Base-by-base conservation (phyloP, 2,797 vertebrate species). In the Cercopithecus petaurista region DNA sequence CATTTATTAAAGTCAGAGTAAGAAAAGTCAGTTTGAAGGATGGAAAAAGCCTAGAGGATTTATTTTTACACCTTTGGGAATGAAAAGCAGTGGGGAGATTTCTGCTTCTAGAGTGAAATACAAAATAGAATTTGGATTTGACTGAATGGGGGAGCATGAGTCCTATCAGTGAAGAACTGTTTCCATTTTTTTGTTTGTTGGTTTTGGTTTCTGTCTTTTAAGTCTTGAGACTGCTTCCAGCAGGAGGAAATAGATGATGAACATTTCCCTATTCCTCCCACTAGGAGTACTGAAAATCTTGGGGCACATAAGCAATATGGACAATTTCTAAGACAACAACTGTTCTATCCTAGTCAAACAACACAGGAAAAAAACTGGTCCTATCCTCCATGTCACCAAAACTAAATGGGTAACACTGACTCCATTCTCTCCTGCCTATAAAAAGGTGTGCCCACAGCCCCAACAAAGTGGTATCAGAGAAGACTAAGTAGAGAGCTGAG, bases 1-100 rank as follows among this genome's bases (percentile, higher is more conserved):
- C 72, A 93, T 97, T 97, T 98, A 97, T 97, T 97, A 97, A 94
- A 95, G 91, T 88, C 94, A 95, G 52, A 57, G 84, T 89, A 94
- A 79, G 57, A 97, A 97, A 92, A 92, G 82, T 43, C 83, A 90
- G 48, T 30, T 64, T 95, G 87, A 97, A 22, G 19, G 87, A 92
- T 95, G 76, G 41, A 85, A 95, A 96, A 79, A 70, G 59, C n/a
- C 80, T 82, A 83, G 15, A 59, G 79, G 50, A 61, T 85, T 95
- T 96, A 93, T 76, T 96, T 96, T 92, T 88, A 97, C 92, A 85
- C 19, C 59, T 92, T 72, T 92, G 46, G 28, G 36, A 92, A 96
- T 92, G 79, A 36, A 85, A 96, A 90, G 2, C 0, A 70, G 12
- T 64, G 46, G 61, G 4, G 30, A 87, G 22, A 87, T 70, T 88